Evolutionary conservation across 2,888 invertebrate genomes (phyloP).

Genomic region (Poecilus cupreus): DNA sequence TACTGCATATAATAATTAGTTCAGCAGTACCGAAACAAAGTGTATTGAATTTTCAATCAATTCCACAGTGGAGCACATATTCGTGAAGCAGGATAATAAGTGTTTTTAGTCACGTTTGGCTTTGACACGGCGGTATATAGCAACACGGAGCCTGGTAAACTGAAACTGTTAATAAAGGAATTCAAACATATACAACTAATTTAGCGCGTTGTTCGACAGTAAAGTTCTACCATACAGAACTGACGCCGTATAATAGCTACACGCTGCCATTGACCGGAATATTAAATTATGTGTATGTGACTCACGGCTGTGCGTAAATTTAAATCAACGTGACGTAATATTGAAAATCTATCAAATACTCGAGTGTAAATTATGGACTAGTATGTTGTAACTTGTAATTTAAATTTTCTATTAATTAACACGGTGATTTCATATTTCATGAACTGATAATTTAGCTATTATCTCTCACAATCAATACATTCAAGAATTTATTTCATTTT

Average conservation of each 20-base stretch:
- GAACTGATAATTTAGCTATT: neutral
- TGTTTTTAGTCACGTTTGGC: constrained; percentile 21
- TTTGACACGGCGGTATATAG: neutral
- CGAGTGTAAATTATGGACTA: neutral
- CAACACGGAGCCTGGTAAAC: neutral
- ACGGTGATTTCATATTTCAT: neutral
- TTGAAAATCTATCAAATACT: constrained; percentile 32
- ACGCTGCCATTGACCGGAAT: neutral
- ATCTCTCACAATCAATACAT: too few relatives aligned
- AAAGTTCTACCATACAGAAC: neutral
- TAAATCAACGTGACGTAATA: constrained; percentile 26
- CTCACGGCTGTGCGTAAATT: constrained; percentile 13
- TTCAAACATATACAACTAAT: constrained; percentile 30
- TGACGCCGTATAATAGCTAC: neutral
- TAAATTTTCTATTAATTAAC: constrained; percentile 19
- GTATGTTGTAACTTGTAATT: constrained; percentile 8
- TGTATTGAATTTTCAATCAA: neutral
- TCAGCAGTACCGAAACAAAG: neutral
- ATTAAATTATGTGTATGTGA: constrained; percentile 27
- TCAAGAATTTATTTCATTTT: too few relatives aligned
- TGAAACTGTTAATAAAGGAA: constrained; percentile 21
- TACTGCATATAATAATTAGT: too few relatives aligned
- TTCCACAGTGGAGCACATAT: neutral
- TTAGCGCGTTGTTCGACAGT: constrained; percentile 5
- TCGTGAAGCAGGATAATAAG: neutral